phyloP scores from a whole-genome alignment of 2,797 vertebrate genomes.

The Labeo calbasu region DNA sequence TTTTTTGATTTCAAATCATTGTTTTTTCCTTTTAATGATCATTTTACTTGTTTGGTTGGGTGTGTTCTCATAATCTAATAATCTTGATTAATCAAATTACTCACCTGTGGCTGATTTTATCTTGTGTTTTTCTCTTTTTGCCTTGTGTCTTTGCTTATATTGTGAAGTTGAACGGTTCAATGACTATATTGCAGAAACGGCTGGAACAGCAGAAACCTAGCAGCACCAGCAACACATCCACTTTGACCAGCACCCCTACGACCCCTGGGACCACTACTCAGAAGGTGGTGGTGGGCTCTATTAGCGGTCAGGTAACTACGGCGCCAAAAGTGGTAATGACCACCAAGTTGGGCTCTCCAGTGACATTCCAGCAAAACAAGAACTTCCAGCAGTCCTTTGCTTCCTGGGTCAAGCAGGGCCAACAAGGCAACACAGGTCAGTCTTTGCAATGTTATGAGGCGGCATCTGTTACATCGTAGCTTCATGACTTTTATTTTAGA shows the following conservation, averaged over 20 bases:
- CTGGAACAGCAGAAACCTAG: conserved; percentile 88
- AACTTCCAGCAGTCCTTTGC: conserved; percentile 98
- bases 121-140: background rate
- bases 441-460: background rate
- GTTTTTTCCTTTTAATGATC: background rate
- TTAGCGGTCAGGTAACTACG: conserved; percentile 80
- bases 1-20: too few species aligned
- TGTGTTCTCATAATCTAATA: background rate
- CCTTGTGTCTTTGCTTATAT: background rate
- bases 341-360: conserved; percentile 90
- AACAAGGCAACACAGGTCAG: conserved; percentile 82
- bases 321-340: conserved; percentile 93
- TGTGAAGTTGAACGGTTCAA: background rate
- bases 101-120: background rate
- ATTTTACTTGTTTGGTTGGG: background rate
- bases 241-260: conserved; percentile 74
- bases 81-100: background rate
- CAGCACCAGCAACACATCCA: conserved; percentile 70
- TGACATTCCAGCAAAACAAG: conserved; percentile 95
- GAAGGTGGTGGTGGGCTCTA: conserved; percentile 83
- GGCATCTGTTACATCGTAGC: background rate
- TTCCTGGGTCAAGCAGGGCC: conserved; percentile 98
- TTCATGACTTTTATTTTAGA: conserved; percentile 11
- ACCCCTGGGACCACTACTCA: conserved; percentile 78
- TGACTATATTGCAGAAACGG: conserved; percentile 83